Conservation (phyloP, 2,888 invertebrate genomes). For the Cosmopolites sordidus region DNA sequence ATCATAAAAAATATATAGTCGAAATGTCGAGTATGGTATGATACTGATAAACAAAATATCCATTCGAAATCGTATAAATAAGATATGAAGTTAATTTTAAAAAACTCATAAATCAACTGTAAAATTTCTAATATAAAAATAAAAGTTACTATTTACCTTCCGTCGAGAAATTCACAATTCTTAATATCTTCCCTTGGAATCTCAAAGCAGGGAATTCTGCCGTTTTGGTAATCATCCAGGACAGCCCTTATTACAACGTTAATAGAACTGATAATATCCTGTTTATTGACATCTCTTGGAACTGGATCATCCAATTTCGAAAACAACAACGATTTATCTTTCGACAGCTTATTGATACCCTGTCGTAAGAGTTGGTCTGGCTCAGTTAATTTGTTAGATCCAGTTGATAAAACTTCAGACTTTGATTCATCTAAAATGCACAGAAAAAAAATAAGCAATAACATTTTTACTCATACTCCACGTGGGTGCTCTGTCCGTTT, state of each 20-base stretch:
- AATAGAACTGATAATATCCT: slow-evolving; percentile 46
- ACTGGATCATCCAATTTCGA: slow-evolving; percentile 20
- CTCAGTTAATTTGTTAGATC: slow-evolving; percentile 10
- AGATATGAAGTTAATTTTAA: no score
- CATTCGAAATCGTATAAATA: no score
- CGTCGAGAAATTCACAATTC: slow-evolving; percentile 53
- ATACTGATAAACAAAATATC: no score
- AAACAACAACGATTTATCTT: slow-evolving; percentile 31
- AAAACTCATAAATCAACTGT: no score
- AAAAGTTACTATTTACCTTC: slow-evolving; percentile 47
- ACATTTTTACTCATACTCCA: no score
- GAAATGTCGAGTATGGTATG: no score
- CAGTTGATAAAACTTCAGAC: slow-evolving; percentile 28
- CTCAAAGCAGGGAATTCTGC: slow-evolving; percentile 26
- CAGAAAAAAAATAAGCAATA: not conserved
- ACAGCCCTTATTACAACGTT: slow-evolving; percentile 48
- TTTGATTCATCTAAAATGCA: slow-evolving; percentile 21
- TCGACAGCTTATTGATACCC: slow-evolving; percentile 31
- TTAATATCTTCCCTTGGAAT: slow-evolving; percentile 25
- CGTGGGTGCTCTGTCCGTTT: no score
- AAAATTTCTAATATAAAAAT: no score
- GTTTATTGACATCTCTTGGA: slow-evolving; percentile 31
- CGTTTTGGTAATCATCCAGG: slow-evolving; percentile 47
- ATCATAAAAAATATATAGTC: no score
- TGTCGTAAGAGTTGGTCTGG: slow-evolving; percentile 14